Percentiles rank a stretch among this genome's conserved stretches.
These are phyloP conservation scores for Cataglyphis cursor DNA, from an alignment of 2,888 invertebrate species.

Conservation along the genomic window DNA sequence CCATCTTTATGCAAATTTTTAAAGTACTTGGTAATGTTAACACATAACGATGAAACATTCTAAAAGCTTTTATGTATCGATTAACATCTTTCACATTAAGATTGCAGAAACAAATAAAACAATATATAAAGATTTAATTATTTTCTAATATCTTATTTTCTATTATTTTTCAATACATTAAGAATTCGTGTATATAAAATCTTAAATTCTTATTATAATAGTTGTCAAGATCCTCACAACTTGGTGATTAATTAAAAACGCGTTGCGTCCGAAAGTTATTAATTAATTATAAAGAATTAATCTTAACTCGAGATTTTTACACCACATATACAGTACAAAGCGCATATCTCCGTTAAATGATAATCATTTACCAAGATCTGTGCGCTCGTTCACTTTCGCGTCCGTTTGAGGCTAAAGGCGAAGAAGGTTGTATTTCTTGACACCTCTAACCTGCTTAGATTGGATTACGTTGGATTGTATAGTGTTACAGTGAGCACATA, in stretches of 20 bases:
- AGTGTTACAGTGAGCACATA: slow-evolving; percentile 24
- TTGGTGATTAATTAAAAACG: slow-evolving; percentile 31
- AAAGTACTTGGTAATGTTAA: not conserved
- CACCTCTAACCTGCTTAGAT: slow-evolving; percentile 36
- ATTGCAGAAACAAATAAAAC: not conserved
- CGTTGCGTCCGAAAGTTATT: not conserved
- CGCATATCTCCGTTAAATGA: not conserved
- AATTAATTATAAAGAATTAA: no score
- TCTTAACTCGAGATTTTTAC: slow-evolving; percentile 3
- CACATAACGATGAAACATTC: not conserved
- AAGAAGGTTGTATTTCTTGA: slow-evolving; percentile 39
- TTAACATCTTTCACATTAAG: not conserved
- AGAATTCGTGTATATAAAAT: not conserved
- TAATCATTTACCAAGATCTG: not conserved
- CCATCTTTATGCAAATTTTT: not conserved
- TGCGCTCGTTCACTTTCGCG: not conserved
- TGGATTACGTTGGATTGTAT: slow-evolving; percentile 48
- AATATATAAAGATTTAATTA: not conserved
- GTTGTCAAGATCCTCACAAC: not conserved
- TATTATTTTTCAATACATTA: not conserved
- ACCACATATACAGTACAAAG: not conserved
- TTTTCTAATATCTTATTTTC: not conserved
- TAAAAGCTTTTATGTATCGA: not conserved
- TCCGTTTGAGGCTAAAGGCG: not conserved
- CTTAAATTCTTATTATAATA: not conserved